These are phyloP conservation scores for Cyprinus carpio DNA, from an alignment of 2,113 vertebrate species.

Conservation along the genomic window DNA sequence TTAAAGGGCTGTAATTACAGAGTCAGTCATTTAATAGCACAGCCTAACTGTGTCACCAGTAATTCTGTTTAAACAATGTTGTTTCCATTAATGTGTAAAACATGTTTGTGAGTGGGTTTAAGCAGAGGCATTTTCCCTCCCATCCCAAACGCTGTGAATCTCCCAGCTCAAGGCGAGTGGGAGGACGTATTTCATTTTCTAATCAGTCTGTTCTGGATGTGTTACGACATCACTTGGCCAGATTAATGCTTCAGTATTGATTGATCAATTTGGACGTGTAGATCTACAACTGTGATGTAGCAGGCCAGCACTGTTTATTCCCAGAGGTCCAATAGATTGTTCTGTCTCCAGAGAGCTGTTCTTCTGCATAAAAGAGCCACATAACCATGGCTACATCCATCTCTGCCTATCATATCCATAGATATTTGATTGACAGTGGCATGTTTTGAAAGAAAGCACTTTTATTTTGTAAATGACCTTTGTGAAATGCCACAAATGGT, in stretches of 20 bases:
- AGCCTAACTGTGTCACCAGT: slow-evolving; percentile 7
- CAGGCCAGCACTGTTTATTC: slow-evolving; percentile 22
- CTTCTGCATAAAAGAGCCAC: background rate
- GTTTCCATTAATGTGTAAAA: background rate
- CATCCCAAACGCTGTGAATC: slow-evolving; percentile 15
- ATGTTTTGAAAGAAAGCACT: background rate
- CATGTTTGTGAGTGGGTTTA: background rate
- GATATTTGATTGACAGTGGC: slow-evolving; percentile 1
- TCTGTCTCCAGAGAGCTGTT: slow-evolving; percentile 8
- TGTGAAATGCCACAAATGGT: background rate
- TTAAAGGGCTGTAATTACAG: slow-evolving; percentile 17
- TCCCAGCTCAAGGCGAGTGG: slow-evolving; percentile 13
- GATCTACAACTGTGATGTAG: slow-evolving; percentile 41
- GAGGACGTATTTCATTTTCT: slow-evolving; percentile 48
- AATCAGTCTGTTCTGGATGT: slow-evolving; percentile 46
- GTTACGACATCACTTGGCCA: slow-evolving; percentile 41
- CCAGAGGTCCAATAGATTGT: background rate
- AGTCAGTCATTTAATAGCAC: slow-evolving; percentile 23
- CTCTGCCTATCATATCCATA: background rate
- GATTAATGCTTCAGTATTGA: slow-evolving; percentile 55
- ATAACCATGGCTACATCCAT: background rate
- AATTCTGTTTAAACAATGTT: slow-evolving; percentile 8
- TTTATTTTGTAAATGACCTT: background rate
- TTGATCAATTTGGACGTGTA: slow-evolving; percentile 32
- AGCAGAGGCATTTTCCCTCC: background rate